Conservation (phyloP, 2,888 invertebrate species). For the Eudasyphora cyanicolor region DNA sequence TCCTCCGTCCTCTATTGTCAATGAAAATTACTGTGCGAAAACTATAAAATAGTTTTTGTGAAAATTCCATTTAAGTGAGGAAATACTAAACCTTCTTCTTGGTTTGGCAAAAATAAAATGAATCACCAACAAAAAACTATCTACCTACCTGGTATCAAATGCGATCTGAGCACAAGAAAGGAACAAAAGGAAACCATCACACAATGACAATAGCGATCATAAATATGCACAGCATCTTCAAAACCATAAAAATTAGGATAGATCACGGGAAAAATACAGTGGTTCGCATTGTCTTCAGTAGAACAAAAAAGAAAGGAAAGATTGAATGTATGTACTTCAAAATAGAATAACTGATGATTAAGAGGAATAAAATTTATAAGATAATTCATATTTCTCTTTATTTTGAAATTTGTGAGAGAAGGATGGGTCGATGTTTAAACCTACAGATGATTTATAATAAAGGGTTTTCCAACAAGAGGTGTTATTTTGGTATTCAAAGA, state of each 20-base stretch:
- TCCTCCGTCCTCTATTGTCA: constrained; percentile 53
- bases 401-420: too few species aligned
- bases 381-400: too few species aligned
- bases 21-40: constrained; percentile 64
- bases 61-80: constrained; percentile 18
- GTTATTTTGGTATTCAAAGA: too few species aligned
- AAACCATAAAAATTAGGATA: constrained; percentile 8
- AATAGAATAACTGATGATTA: too few species aligned
- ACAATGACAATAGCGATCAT: constrained; percentile 20
- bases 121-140: constrained; percentile 32
- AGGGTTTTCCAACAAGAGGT: too few species aligned
- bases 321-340: too few species aligned
- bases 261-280: not conserved
- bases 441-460: too few species aligned
- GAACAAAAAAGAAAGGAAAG: too few species aligned
- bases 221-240: constrained; percentile 34
- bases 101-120: not conserved
- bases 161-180: not conserved
- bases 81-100: not conserved
- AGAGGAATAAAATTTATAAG: too few species aligned
- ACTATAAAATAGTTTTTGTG: constrained; percentile 42
- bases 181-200: not conserved
- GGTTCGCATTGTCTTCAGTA: too few species aligned
- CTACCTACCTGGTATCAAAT: constrained; percentile 50
- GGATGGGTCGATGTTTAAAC: too few species aligned